phyloP scores from a whole-genome alignment of 2,797 vertebrate species.

The Semotilus atromaculatus region DNA sequence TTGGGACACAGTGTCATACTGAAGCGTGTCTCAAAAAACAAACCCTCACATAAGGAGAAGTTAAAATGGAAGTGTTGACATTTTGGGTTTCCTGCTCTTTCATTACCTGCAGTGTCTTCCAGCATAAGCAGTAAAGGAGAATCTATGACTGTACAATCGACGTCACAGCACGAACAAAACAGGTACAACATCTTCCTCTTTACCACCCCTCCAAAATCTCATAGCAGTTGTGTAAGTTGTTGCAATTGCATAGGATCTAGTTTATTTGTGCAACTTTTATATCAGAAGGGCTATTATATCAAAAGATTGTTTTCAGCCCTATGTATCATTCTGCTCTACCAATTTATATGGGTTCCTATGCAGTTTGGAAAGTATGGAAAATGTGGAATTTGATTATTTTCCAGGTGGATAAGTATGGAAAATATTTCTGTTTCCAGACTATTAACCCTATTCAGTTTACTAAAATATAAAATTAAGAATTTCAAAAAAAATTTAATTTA shows the following conservation, averaged over 20 bases:
- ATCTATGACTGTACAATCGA: constrained; percentile 76
- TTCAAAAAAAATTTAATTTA: too few relatives aligned
- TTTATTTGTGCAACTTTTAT: background rate
- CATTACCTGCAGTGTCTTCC: constrained; percentile 67
- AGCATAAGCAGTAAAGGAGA: constrained; percentile 80
- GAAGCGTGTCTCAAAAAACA: background rate
- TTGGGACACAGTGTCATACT: background rate
- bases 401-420: too few relatives aligned
- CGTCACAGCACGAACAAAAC: constrained; percentile 73
- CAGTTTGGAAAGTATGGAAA: too few relatives aligned
- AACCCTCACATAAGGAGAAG: background rate
- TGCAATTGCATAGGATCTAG: background rate
- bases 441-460: too few relatives aligned
- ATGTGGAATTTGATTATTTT: too few relatives aligned
- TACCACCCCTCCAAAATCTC: background rate
- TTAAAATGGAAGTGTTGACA: constrained; percentile 5
- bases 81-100: constrained; percentile 23
- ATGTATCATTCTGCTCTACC: background rate
- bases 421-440: too few relatives aligned
- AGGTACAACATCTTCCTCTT: constrained; percentile 72
- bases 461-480: too few relatives aligned
- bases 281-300: background rate
- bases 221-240: background rate
- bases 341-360: constrained; percentile 36
- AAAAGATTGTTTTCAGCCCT: background rate